A percentile compares a stretch with the other conserved stretches of the same genome.
Conservation (phyloP, 1,140 invertebrate genomes). For the Panonychus citri region DNA sequence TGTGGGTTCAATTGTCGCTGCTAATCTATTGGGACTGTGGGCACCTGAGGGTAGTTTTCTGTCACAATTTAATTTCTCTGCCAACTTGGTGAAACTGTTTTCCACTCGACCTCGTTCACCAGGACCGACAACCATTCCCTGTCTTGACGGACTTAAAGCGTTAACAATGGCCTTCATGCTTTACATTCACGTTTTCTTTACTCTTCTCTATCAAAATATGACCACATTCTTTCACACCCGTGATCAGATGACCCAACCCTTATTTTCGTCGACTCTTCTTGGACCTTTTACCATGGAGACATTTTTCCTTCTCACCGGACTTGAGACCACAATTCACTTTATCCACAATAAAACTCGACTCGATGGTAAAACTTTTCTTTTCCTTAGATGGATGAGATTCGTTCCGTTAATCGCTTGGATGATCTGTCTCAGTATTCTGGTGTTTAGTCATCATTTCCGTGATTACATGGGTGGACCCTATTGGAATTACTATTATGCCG, state of each 20-base stretch:
- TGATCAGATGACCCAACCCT: not conserved
- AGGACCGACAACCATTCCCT: not conserved
- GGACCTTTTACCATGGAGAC: not conserved
- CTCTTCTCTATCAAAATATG: not conserved
- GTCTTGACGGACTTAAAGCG: not conserved
- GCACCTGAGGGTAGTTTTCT: not conserved
- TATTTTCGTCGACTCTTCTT: not conserved
- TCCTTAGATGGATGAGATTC: not conserved
- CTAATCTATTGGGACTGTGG: not conserved
- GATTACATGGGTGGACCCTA: not conserved
- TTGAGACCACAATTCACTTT: not conserved
- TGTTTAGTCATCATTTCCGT: not conserved
- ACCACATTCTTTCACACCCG: not conserved
- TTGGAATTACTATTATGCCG: not conserved
- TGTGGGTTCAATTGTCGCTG: not conserved
- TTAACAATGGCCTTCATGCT: not conserved
- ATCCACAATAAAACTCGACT: not conserved
- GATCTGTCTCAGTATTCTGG: not conserved
- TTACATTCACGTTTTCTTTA: not conserved
- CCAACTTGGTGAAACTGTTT: not conserved
- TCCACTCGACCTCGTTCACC: not conserved
- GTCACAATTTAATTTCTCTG: not conserved
- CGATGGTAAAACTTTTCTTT: not conserved
- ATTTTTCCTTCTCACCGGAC: not conserved
- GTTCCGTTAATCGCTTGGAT: not conserved